Conservation (phyloP, 2,113 vertebrate species). For the Eretmochelys imbricata region DNA sequence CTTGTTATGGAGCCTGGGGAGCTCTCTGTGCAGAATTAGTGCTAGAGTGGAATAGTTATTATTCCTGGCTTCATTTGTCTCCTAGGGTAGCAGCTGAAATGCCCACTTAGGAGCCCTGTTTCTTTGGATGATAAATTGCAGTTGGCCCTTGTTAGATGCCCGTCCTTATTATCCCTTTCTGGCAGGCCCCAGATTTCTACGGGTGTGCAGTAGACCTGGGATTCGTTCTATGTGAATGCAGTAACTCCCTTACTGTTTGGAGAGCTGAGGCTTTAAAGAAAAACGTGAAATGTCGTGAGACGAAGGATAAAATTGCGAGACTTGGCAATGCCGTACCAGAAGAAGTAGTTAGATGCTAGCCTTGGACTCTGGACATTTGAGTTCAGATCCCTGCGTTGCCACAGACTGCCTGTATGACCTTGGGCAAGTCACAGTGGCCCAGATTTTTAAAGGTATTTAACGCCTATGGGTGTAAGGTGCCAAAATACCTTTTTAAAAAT, state of each 20-base stretch:
- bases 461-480: too few species aligned
- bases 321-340: background rate
- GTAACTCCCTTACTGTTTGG: background rate
- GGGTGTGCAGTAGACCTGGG: background rate
- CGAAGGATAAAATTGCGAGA: background rate
- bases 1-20: constrained; percentile 17
- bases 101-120: background rate
- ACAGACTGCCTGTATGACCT: background rate
- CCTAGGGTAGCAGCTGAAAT: background rate
- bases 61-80: background rate
- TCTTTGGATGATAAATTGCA: background rate
- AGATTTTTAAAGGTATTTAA: background rate
- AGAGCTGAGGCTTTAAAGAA: background rate
- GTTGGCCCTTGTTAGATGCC: background rate
- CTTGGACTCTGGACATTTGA: background rate
- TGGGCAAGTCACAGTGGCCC: background rate
- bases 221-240: accelerated
- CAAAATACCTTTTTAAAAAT: background rate
- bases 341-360: background rate
- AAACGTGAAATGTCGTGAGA: background rate
- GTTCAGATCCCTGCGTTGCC: background rate
- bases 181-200: background rate
- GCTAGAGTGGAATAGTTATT: background rate
- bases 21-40: background rate
- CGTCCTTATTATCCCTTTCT: background rate